Percentiles rank a stretch among this genome's conserved stretches.
Evolutionary conservation across 2,888 invertebrate species (phyloP).

Genomic region (Incurvaria masculella): DNA sequence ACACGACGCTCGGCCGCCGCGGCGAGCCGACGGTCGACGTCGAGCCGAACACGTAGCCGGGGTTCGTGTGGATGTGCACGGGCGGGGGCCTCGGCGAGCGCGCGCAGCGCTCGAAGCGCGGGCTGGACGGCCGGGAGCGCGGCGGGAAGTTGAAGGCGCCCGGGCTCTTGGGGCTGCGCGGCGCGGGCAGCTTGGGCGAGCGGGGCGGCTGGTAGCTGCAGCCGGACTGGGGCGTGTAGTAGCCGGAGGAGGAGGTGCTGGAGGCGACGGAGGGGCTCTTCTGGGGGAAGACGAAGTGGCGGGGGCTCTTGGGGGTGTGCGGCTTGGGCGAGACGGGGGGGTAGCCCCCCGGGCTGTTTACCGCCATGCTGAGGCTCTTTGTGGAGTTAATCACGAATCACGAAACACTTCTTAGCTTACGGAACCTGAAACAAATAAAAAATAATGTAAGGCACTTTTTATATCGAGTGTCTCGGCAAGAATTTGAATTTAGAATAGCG

Average conservation of each 20-base stretch:
- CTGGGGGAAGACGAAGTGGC: constrained; percentile 53
- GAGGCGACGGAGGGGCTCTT: constrained; percentile 53
- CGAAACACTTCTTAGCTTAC: too few relatives aligned
- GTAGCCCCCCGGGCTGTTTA: constrained; percentile 58
- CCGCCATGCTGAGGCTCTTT: constrained; percentile 39
- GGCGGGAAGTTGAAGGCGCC: constrained; percentile 58
- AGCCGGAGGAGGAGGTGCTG: constrained; percentile 53
- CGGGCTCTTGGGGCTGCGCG: constrained; percentile 57
- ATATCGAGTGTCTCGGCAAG: too few relatives aligned
- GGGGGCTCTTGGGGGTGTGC: constrained; percentile 53
- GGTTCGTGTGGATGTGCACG: constrained; percentile 60
- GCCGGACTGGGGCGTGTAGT: constrained; percentile 54
- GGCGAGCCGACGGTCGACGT: constrained; percentile 47
- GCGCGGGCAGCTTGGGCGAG: constrained; percentile 53
- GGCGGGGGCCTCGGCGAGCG: constrained; percentile 49
- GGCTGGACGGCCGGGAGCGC: constrained; percentile 43
- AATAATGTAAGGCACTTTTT: too few relatives aligned
- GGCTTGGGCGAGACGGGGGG: constrained; percentile 55
- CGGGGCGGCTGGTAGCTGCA: constrained; percentile 49
- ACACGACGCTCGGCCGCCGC: constrained; percentile 47
- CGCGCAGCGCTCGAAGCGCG: constrained; percentile 35
- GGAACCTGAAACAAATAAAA: too few relatives aligned
- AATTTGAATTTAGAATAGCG: too few relatives aligned
- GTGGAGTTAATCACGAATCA: constrained; percentile 25
- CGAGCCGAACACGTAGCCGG: constrained; percentile 55